Base-by-base conservation (phyloP, 2,888 invertebrate genomes). In the Tenthredo distinguenda region DNA sequence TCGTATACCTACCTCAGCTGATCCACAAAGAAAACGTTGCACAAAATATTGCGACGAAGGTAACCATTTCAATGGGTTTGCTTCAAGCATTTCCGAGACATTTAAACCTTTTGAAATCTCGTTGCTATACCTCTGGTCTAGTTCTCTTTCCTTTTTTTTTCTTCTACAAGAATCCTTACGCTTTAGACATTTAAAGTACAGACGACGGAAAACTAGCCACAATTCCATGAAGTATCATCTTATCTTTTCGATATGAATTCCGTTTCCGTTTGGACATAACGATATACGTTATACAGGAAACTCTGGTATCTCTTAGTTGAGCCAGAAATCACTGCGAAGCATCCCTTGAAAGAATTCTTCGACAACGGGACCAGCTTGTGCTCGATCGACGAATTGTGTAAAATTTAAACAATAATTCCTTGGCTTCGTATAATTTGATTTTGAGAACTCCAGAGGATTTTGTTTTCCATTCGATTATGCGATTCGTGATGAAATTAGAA, bases 1-100 rank as follows among this genome's bases (percentile, higher is more conserved):
- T 83, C 83, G 31, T 21, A 26, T 74, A 43, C 74, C 37, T 83
- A 43, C 74, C 21, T 83, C 68, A 83, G 68, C 83, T 83, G 83
- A 83, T 83, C 34, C 47, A 83, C 83, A 83, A 83, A 83, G 50
- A 34, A 83, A 71, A 81, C 2, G 62, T 81, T 62, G 58, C 68
- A 47, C 68, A 71, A 47, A 83, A 68, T 47, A 68, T 83, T 47
- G 68, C 65, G 83, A 83, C 26, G 62, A 37, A 37, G 62, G 34
- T 81, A 37, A 62, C 37, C 9, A 37, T 62, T 81, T 58, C 81
- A n/a, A 40, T 58, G 26, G 68, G 18, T 40, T 37, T 10, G 47
- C 26, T 34, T 62, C 58, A 21, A 81, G 26, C 18, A 15, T 21
- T 55, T 62, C 31, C 21, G 37, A 62, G 81, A 40, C 62, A 21